Conservation (phyloP, 2,797 vertebrate genomes). For the Nothura maculosa region DNA sequence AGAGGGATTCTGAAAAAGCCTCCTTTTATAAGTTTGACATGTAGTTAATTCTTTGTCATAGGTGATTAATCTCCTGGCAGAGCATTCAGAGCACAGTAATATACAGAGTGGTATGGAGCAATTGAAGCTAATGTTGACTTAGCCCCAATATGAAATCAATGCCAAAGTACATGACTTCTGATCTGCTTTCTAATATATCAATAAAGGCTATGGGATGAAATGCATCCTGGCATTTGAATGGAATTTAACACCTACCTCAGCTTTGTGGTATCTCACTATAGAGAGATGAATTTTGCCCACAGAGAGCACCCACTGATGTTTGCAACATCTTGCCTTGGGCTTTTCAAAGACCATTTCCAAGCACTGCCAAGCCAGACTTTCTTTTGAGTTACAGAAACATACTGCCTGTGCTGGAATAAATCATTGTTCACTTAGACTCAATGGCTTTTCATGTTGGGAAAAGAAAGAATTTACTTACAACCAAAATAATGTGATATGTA, state of each 20-base stretch:
- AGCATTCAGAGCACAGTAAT: background rate
- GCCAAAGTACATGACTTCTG: slow-evolving; percentile 7
- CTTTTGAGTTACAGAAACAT: background rate
- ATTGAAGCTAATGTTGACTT: slow-evolving; percentile 29
- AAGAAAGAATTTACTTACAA: slow-evolving; percentile 9
- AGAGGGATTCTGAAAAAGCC: background rate
- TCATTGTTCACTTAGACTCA: background rate
- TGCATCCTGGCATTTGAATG: background rate
- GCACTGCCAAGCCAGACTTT: background rate
- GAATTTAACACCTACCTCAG: slow-evolving; percentile 39
- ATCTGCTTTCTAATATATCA: background rate
- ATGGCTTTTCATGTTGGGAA: background rate
- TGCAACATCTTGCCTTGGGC: background rate
- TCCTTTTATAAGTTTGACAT: slow-evolving; percentile 20
- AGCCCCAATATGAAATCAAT: slow-evolving; percentile 11
- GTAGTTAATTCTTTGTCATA: slow-evolving; percentile 19
- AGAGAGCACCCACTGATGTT: background rate
- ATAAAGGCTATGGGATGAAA: slow-evolving; percentile 3
- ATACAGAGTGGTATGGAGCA: background rate
- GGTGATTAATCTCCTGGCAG: slow-evolving; percentile 26
- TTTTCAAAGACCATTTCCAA: slow-evolving; percentile 4
- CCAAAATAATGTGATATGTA: background rate
- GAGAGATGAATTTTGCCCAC: background rate
- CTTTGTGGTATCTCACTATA: background rate
- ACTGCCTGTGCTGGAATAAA: background rate